Percentiles rank a stretch among this genome's conserved stretches.
Conservation (phyloP, 2,888 invertebrate genomes). For the Pseudeuparius sepicola region DNA sequence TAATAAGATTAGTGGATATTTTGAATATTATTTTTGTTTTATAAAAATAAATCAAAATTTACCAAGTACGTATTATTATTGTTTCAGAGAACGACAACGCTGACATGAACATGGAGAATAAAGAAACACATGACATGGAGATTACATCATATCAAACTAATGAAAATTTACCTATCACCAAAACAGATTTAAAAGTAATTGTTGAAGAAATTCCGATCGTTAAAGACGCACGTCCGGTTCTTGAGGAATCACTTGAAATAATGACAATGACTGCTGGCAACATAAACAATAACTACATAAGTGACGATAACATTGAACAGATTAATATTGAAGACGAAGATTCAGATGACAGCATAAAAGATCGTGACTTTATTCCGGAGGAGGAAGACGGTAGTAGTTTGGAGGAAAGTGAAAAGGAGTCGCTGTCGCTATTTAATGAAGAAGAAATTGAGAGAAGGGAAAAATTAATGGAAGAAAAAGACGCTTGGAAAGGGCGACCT, state of each 20-base stretch:
- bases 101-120: too few species aligned
- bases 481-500: conserved; percentile 9
- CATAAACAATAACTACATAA: conserved; percentile 3
- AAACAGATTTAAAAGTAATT: too few species aligned
- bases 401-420: conserved; percentile 9
- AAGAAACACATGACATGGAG: too few species aligned
- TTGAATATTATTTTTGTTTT: too few species aligned
- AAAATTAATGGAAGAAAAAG: conserved; percentile 6
- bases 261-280: conserved; percentile 6
- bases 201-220: conserved; percentile 13
- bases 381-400: conserved; percentile 15
- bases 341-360: conserved; percentile 16
- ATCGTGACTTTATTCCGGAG: conserved; percentile 15
- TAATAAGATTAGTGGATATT: too few species aligned
- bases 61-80: too few species aligned
- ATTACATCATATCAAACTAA: too few species aligned
- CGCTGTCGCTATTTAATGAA: conserved; percentile 3
- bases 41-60: too few species aligned
- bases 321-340: conserved; percentile 12
- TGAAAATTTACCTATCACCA: too few species aligned
- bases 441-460: conserved; percentile 12
- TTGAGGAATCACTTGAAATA: too few species aligned
- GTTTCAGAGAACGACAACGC: too few species aligned
- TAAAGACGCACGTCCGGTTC: conserved; percentile 5
- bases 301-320: neutral